Evolutionary conservation across 2,797 vertebrate species (phyloP).

Genomic region (Simalia tracyae): DNA sequence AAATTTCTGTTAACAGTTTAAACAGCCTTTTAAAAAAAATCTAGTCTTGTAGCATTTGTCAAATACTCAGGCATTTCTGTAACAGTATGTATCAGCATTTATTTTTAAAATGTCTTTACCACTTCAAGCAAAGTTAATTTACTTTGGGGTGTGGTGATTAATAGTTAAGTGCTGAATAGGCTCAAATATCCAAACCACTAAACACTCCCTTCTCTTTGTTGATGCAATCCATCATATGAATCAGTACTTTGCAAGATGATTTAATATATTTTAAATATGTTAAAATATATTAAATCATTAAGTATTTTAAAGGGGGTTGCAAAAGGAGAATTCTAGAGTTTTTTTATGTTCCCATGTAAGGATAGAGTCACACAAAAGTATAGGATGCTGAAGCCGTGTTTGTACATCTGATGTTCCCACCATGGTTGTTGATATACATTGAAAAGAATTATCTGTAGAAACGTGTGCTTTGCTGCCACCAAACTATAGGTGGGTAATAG

Average conservation of each 20-base stretch:
- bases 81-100: background rate
- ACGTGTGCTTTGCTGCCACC: background rate
- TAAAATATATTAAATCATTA: too few species aligned
- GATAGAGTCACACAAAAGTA: background rate
- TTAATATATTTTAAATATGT: background rate
- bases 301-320: background rate
- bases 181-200: background rate
- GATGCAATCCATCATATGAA: fast-evolving
- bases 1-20: background rate
- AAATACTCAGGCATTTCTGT: background rate
- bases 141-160: slow-evolving; percentile 19
- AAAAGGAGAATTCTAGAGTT: background rate
- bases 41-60: background rate
- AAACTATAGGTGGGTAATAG: background rate
- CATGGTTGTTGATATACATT: background rate
- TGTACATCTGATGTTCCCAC: background rate
- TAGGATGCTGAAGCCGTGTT: background rate
- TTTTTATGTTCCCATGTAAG: fast-evolving
- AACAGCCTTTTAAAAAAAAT: background rate
- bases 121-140: slow-evolving; percentile 26
- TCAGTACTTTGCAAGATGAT: background rate
- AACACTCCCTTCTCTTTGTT: background rate
- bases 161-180: background rate
- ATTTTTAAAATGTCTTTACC: background rate
- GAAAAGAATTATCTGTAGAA: background rate